A percentile compares a stretch with the other conserved stretches of the same genome.
phyloP scores from a whole-genome alignment of 1,140 invertebrate species.

The Tetramorium simillimum region DNA sequence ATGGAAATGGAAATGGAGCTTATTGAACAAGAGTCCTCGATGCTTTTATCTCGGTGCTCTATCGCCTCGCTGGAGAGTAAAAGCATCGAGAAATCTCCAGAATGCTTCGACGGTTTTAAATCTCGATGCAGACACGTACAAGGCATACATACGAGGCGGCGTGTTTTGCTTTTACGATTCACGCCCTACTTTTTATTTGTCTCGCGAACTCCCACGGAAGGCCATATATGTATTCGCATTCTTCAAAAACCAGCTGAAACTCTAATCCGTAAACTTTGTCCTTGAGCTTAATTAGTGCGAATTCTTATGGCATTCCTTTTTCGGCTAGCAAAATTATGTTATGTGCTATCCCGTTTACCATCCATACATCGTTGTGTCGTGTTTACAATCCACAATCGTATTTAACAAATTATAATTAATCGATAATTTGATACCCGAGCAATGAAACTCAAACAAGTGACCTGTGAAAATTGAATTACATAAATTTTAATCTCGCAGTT shows the following conservation, averaged over 20 bases:
- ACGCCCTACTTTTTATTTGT: slow-evolving; percentile 69
- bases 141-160: slow-evolving; percentile 51
- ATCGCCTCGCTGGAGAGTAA: neutral
- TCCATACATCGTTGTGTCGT: neutral
- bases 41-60: neutral
- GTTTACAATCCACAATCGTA: neutral
- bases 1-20: slow-evolving; percentile 21
- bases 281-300: slow-evolving; percentile 68
- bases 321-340: neutral
- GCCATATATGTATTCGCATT: slow-evolving; percentile 33
- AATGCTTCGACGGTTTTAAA: slow-evolving; percentile 48
- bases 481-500: neutral
- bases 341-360: neutral
- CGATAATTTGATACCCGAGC: neutral
- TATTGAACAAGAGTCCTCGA: slow-evolving; percentile 16
- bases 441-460: neutral
- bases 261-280: slow-evolving; percentile 54
- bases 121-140: slow-evolving; percentile 61
- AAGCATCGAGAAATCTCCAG: slow-evolving; percentile 55
- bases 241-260: slow-evolving; percentile 47
- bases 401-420: neutral
- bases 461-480: neutral
- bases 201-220: slow-evolving; percentile 43
- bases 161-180: slow-evolving; percentile 68
- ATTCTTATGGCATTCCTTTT: neutral